Conservation (phyloP, 2,888 invertebrate species). For the Pantelozetes paolii region DNA sequence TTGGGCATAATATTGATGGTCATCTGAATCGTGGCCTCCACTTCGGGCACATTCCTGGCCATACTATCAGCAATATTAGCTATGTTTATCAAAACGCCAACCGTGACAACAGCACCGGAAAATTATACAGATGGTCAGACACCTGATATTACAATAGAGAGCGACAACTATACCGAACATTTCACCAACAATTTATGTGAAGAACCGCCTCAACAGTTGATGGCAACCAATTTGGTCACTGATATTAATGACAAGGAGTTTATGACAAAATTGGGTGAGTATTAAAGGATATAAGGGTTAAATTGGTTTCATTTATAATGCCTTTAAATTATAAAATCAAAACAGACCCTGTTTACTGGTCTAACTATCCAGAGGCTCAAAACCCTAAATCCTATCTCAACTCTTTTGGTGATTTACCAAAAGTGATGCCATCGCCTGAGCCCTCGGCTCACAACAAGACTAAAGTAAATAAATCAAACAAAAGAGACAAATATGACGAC, state of each 20-base stretch:
- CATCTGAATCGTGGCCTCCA: background rate
- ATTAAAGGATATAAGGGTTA: background rate
- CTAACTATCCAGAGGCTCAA: slow-evolving; percentile 27
- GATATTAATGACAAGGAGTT: background rate
- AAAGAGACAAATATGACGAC: background rate
- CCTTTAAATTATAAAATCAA: too few species aligned
- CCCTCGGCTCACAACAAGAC: background rate
- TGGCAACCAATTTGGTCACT: too few species aligned
- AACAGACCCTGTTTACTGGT: slow-evolving; percentile 7
- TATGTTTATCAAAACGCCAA: background rate
- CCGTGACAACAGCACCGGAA: background rate
- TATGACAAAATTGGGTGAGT: background rate
- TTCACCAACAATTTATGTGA: background rate
- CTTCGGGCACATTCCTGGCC: background rate
- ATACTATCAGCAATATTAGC: background rate
- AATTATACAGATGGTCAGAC: background rate
- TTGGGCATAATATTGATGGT: background rate
- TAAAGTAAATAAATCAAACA: background rate
- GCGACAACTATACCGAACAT: background rate
- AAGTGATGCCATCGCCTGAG: slow-evolving; percentile 18
- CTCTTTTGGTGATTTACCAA: slow-evolving; percentile 20
- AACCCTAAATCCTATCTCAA: slow-evolving; percentile 6
- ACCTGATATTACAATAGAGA: background rate
- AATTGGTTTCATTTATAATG: background rate
- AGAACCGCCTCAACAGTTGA: background rate